Conservation (phyloP, 2,113 vertebrate species). For the Colaptes auratus region DNA sequence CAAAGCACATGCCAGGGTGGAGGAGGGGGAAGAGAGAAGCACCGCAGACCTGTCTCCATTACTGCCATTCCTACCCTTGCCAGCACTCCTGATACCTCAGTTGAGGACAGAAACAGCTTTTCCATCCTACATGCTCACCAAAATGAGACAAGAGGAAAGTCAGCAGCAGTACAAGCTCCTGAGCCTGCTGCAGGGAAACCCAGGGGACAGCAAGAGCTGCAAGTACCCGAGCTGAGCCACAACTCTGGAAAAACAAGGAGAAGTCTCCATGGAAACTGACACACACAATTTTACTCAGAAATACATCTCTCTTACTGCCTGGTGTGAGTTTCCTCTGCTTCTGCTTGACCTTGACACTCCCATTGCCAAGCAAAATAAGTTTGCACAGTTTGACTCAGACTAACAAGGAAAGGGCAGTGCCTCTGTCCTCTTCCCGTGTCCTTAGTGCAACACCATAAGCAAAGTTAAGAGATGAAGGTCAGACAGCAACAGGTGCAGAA, state of each 20-base stretch:
- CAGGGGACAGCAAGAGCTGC: rapidly evolving
- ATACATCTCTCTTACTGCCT: not conserved
- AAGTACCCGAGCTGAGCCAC: not conserved
- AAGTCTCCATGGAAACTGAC: not conserved
- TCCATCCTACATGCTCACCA: rapidly evolving
- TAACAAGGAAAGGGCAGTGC: not conserved
- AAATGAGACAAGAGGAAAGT: not conserved
- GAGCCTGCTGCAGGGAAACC: not conserved
- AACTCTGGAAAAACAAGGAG: not conserved
- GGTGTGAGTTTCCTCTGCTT: not conserved
- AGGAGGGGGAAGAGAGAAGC: not conserved
- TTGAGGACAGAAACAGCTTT: not conserved
- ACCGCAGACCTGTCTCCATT: not conserved
- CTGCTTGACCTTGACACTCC: not conserved
- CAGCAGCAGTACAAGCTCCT: not conserved
- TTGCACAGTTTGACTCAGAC: not conserved
- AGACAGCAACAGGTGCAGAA: rapidly evolving
- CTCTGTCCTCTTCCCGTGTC: rapidly evolving
- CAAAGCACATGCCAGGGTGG: not conserved
- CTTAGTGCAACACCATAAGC: not conserved
- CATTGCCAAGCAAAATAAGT: not conserved
- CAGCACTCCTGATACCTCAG: not conserved
- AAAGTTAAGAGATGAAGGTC: not conserved
- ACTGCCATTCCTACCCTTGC: not conserved
- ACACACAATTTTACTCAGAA: not conserved